A percentile compares a stretch with the other conserved stretches of the same genome.
Evolutionary conservation across 2,888 invertebrate genomes (phyloP).

Genomic region (Drosophila aldrichi): DNA sequence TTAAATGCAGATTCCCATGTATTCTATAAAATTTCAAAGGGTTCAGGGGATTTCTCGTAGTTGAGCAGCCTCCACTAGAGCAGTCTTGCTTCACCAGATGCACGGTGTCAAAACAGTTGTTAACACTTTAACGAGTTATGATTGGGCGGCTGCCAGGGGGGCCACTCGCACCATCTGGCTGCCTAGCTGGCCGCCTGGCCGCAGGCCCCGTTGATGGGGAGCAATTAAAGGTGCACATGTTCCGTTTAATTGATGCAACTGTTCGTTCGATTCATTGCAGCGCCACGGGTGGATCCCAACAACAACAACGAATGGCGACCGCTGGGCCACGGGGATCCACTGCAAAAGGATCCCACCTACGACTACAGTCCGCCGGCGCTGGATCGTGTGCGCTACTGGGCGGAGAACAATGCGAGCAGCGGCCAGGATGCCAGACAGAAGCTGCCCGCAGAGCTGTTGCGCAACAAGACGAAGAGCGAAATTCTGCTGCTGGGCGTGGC

Average conservation of each 20-base stretch:
- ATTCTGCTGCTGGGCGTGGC: slow-evolving; percentile 86
- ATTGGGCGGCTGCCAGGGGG: slow-evolving; percentile 45
- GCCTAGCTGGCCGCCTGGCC: not conserved
- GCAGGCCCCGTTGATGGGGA: slow-evolving; percentile 4
- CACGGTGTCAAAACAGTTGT: slow-evolving; percentile 78
- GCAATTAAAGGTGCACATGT: slow-evolving; percentile 67
- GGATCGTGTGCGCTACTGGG: slow-evolving; percentile 93
- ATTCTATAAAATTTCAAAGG: no score
- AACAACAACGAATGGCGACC: slow-evolving; percentile 93
- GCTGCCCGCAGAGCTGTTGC: slow-evolving; percentile 70
- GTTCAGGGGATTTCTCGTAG: no score
- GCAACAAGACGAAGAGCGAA: slow-evolving; percentile 86
- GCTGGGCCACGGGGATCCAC: slow-evolving; percentile 92
- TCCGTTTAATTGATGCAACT: slow-evolving; percentile 39
- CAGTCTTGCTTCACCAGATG: slow-evolving; percentile 20
- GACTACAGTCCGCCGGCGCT: slow-evolving; percentile 93
- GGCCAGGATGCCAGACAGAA: slow-evolving; percentile 59
- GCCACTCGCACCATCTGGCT: slow-evolving; percentile 2
- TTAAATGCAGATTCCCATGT: no score
- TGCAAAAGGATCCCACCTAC: slow-evolving; percentile 93
- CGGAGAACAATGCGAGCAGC: slow-evolving; percentile 84
- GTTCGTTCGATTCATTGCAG: slow-evolving; percentile 68
- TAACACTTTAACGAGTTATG: slow-evolving; percentile 83
- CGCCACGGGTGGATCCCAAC: slow-evolving; percentile 89
- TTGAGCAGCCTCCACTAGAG: no score